Evolutionary conservation across 2,797 vertebrate species (phyloP).

Genomic region (Botia almorhae): DNA sequence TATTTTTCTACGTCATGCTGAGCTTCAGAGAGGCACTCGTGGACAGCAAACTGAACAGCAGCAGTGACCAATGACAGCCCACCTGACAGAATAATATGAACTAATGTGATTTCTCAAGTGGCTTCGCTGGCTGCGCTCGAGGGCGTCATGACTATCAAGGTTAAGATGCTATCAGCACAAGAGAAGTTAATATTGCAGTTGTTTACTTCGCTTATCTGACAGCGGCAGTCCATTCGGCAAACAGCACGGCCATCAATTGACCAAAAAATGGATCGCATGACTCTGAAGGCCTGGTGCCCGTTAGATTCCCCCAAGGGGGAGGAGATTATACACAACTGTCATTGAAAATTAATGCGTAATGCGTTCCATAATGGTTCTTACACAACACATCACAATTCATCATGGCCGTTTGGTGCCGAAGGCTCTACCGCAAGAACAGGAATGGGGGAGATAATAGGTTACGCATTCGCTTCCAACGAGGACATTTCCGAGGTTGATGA

Average conservation of each 20-base stretch:
- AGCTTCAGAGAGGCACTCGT: constrained; percentile 5
- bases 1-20: not conserved
- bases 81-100: constrained; percentile 8
- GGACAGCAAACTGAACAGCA: constrained; percentile 26
- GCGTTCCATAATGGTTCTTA: constrained; percentile 50
- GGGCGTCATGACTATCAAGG: not conserved
- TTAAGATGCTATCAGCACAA: not conserved
- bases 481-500: constrained; percentile 7
- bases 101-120: constrained; percentile 13
- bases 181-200: constrained; percentile 21
- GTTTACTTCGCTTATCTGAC: not conserved
- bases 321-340: constrained; percentile 22
- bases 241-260: not conserved
- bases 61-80: not conserved
- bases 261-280: not conserved
- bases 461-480: constrained; percentile 35
- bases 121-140: not conserved
- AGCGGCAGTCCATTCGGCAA: not conserved
- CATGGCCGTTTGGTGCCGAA: constrained; percentile 43
- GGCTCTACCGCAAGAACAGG: constrained; percentile 34
- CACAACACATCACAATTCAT: constrained; percentile 52
- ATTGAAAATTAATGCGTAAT: constrained; percentile 50
- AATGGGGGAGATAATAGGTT: constrained; percentile 14
- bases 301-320: constrained; percentile 32
- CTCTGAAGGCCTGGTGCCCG: constrained; percentile 12